These are phyloP conservation scores for Eremobia ochroleuca DNA, from an alignment of 2,888 invertebrate genomes.

Conservation along the genomic window DNA sequence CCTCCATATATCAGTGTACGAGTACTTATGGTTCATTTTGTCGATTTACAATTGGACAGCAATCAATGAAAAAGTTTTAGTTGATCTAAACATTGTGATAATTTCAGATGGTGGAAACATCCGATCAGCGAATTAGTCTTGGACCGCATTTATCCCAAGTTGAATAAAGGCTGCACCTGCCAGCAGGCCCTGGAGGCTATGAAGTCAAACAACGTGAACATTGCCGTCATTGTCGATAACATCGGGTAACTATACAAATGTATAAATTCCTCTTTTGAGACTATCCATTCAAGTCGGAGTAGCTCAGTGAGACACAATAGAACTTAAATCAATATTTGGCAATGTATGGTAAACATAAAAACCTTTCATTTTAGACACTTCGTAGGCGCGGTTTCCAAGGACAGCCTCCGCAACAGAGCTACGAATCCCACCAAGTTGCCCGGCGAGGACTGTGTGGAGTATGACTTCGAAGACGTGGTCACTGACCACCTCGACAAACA, in stretches of 20 bases:
- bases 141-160: slow-evolving; percentile 70
- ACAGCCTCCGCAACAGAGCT: slow-evolving; percentile 89
- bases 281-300: neutral
- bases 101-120: slow-evolving; percentile 71
- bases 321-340: neutral
- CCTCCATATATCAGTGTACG: neutral
- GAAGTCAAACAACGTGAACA: slow-evolving; percentile 53
- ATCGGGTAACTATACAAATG: slow-evolving; percentile 73
- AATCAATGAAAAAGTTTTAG: neutral
- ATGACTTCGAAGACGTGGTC: slow-evolving; percentile 80
- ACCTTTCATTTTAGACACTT: slow-evolving; percentile 57
- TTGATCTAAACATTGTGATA: neutral
- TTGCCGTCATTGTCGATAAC: slow-evolving; percentile 75
- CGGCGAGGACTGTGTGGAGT: slow-evolving; percentile 84
- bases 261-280: neutral
- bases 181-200: slow-evolving; percentile 93
- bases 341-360: neutral
- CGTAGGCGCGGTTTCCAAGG: slow-evolving; percentile 70
- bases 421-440: slow-evolving; percentile 70
- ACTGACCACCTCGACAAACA: slow-evolving; percentile 92
- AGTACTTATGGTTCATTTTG: too few relatives aligned
- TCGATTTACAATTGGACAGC: neutral
- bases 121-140: slow-evolving; percentile 84
- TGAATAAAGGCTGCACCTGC: slow-evolving; percentile 90
- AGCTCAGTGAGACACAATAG: too few relatives aligned